phyloP scores from a whole-genome alignment of 2,113 vertebrate species.

The Phrynosoma platyrhinos region DNA sequence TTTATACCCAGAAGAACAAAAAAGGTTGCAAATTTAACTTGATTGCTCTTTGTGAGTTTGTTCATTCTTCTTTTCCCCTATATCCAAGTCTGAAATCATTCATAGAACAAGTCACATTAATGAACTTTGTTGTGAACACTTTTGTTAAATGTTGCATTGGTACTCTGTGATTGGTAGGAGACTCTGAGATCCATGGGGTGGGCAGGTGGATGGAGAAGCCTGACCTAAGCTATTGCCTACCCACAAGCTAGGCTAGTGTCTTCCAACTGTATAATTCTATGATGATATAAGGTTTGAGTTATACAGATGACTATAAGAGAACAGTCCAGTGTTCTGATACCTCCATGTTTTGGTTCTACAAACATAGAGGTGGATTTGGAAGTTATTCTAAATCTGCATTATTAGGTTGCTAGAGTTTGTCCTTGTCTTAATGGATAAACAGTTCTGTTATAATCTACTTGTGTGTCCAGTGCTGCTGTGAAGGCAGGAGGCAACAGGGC shows the following conservation, averaged over 20 bases:
- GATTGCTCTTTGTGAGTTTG: not conserved
- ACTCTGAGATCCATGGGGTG: not conserved
- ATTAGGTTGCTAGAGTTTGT: no score
- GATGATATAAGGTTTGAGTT: no score
- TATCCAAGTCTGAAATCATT: not conserved
- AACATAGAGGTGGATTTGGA: no score
- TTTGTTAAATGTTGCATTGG: not conserved
- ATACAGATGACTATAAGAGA: no score
- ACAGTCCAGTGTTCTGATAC: no score
- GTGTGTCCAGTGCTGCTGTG: no score
- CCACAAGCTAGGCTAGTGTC: not conserved
- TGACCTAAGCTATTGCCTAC: not conserved
- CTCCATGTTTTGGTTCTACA: no score
- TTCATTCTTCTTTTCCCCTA: not conserved
- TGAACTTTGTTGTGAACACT: not conserved
- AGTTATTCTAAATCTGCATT: no score
- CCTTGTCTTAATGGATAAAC: no score
- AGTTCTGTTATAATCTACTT: no score
- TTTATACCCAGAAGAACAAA: not conserved
- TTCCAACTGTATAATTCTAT: no score
- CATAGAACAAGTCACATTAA: not conserved
- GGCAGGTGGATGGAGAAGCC: not conserved
- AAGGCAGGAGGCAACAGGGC: no score
- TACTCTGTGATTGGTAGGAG: not conserved
- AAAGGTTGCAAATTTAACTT: rapidly evolving